Percentiles rank a stretch among this genome's conserved stretches.
Conservation (phyloP, 2,888 invertebrate genomes). For the Diadegma fenestrale region DNA sequence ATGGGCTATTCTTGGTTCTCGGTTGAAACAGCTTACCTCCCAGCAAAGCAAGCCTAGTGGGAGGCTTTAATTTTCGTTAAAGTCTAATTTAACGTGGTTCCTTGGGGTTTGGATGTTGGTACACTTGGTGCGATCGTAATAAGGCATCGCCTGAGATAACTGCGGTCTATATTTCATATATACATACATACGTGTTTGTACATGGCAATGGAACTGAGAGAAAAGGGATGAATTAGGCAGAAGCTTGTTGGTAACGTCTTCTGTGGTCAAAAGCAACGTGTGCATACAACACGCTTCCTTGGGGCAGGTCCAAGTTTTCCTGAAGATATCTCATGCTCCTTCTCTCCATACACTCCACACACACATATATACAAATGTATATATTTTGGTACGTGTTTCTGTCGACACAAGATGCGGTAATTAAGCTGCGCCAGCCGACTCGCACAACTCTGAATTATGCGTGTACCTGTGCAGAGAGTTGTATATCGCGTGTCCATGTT, state of each 20-base stretch:
- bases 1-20: conserved; percentile 68
- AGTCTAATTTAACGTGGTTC: conserved; percentile 71
- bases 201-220: neutral
- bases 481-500: conserved; percentile 60
- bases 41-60: conserved; percentile 13
- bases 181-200: neutral
- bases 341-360: conserved; percentile 17
- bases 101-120: neutral
- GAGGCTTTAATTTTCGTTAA: conserved; percentile 76
- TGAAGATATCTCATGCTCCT: conserved; percentile 58
- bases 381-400: conserved; percentile 33
- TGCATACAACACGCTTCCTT: conserved; percentile 56
- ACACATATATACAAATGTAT: neutral
- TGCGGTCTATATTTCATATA: conserved; percentile 5
- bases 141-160: neutral
- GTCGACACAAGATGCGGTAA: conserved; percentile 81
- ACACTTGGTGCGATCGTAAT: conserved; percentile 20
- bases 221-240: neutral
- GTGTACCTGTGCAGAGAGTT: conserved; percentile 73
- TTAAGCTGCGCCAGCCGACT: conserved; percentile 79
- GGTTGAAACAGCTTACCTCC: conserved; percentile 74
- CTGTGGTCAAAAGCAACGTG: conserved; percentile 61
- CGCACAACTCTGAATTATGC: conserved; percentile 83
- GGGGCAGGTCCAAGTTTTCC: conserved; percentile 75
- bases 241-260: conserved; percentile 45